Evolutionary conservation across 2,888 invertebrate genomes (phyloP).

Genomic region (Camptogramma bilineatum): DNA sequence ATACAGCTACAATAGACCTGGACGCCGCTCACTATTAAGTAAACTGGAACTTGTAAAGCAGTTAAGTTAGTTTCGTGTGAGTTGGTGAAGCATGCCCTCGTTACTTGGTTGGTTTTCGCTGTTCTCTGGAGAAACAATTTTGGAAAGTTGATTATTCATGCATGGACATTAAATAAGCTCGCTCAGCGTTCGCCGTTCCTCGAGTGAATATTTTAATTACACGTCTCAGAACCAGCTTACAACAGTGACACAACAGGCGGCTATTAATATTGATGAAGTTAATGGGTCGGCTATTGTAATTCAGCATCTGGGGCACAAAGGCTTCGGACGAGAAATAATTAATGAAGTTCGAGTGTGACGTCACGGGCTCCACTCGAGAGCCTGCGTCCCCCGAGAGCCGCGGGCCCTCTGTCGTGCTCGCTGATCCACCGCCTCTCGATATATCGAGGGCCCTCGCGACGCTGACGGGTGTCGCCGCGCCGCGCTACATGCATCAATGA

Average conservation of each 20-base stretch:
- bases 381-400: constrained; percentile 18
- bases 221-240: constrained; percentile 29
- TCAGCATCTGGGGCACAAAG: constrained; percentile 49
- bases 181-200: constrained; percentile 1
- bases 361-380: constrained; percentile 23
- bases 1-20: not conserved
- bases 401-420: not conserved
- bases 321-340: constrained; percentile 44
- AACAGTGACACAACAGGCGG: constrained; percentile 36
- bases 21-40: not conserved
- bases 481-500: not conserved
- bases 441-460: constrained; percentile 4
- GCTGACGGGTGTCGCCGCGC: not conserved
- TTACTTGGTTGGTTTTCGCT: constrained; percentile 3
- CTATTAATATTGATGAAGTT: constrained; percentile 44
- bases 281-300: constrained; percentile 50
- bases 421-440: not conserved
- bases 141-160: constrained; percentile 20
- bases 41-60: not conserved
- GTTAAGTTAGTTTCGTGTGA: not conserved
- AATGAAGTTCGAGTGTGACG: constrained; percentile 44
- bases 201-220: constrained; percentile 30
- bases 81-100: not conserved
- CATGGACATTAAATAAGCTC: constrained; percentile 17
- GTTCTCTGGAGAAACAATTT: constrained; percentile 16